Evolutionary conservation across 30 jellyfish, hydroid and myxozoan genomes (phyloP), one percentile per base, ranked within the genome.

Genomic region (Aurelia aurita): DNA sequence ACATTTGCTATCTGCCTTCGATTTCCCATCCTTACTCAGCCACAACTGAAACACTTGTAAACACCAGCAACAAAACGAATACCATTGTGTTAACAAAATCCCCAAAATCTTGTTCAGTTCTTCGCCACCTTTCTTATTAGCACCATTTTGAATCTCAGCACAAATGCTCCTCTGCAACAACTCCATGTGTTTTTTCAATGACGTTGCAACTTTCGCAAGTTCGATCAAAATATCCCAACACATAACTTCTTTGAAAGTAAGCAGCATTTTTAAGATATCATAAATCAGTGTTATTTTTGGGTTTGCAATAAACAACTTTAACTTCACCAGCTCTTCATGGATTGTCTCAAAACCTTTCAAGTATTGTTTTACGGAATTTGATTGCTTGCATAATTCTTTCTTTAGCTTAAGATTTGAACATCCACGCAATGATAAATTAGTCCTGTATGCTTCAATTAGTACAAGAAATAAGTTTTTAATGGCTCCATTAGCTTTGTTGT

Each of bases 41-140:
- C 73, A 83, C 5, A 77, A 16, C 45, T 83, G 87, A 43, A 69
- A 45, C 15, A 63, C 23, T 46, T 71, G 81, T 19, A 83, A 61
- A 59, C 86, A 70, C 87, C 86, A 83, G 51, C 87, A 69, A 21
- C 44, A 67, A 83, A 83, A 83, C 21, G 93, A 69, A 25, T 83
- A 74, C 93, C 86, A 83, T 43, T 71, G 86, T 1, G 63, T 69
- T 19, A 5, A 12, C 34, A 83, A 19, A n/a, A 49, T 20, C 27
- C 45, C 72, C 46, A 43, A 64, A 47, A 21, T 53, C 12, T 25
- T 70, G 28, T 34, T 39, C 80, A 51, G 9, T 59, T 83, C 83
- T 28, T 58, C 78, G 13, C 5, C 46, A 23, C 58, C n/a, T 28
- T 55, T 32, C 26, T 32, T 66, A 25, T 15, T 51, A 10, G 68